These are phyloP conservation scores for Rhynchomys soricoides DNA, from an alignment of 2,113 vertebrate genomes.

Conservation along the genomic window DNA sequence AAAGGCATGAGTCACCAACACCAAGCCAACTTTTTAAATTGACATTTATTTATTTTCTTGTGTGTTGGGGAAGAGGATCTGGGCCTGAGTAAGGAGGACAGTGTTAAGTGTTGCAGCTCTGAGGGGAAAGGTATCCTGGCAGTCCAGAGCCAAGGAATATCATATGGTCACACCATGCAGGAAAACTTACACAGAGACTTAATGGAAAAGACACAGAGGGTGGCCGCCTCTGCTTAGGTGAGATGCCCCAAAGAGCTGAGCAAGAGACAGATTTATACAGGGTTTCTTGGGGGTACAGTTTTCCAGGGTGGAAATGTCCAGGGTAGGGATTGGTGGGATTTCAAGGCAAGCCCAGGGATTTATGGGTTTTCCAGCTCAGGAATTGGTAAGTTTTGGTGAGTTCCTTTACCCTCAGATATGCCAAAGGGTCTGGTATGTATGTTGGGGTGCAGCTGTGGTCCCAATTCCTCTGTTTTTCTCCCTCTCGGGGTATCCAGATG, in stretches of 20 bases:
- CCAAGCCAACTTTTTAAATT: neutral
- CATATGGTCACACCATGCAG: neutral
- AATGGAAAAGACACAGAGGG: neutral
- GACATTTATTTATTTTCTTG: neutral
- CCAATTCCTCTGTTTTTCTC: no score
- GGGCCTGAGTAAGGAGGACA: neutral
- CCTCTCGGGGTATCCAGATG: no score
- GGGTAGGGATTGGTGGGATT: no score
- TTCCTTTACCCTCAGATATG: neutral
- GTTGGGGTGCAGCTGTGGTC: no score
- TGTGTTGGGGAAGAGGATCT: neutral
- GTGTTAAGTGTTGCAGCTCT: neutral
- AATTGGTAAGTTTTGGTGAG: neutral
- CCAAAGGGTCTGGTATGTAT: neutral
- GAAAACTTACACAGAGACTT: neutral
- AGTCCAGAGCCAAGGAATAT: neutral
- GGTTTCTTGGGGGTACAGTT: neutral
- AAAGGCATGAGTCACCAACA: no score
- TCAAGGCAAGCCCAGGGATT: neutral
- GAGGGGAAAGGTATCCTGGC: neutral
- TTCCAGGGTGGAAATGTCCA: neutral
- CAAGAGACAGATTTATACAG: neutral
- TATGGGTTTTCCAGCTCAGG: neutral
- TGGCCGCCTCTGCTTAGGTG: neutral
- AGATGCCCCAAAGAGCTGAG: neutral